Base-by-base conservation (phyloP, 1,140 invertebrate genomes). In the Epicauta chinensis region DNA sequence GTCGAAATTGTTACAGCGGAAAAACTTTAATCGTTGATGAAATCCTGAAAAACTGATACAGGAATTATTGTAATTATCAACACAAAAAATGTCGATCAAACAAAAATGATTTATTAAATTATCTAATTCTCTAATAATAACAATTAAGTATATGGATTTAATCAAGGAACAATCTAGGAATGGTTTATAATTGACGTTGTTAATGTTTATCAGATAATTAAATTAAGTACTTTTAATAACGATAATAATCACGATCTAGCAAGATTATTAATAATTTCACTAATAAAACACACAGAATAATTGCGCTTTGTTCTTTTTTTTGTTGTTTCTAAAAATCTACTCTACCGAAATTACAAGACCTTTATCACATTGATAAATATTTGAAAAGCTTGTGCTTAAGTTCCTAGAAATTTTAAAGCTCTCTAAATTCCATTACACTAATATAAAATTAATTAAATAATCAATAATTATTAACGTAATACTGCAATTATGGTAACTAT, bases 291-390 rank as follows among this genome's bases (percentile, higher is more conserved):
- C 31, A 49, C 23, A 49, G 38, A 49, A 23, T 23, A 23, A 5
- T 23, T 23, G 23, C n/a, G 45, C 45, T 48, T 48, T 48, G 45
- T 48, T 32, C 45, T 34, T 47, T 43, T 39, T n/a, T 47, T 47
- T 23, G 23, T 7, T n/a, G n/a, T n/a, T n/a, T n/a, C 23, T 23
- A 23, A 23, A 23, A 23, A 23, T 23, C 2, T 23, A 23, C 1
- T 23, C 23, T 3, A 7, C 2, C 7, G 7, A 23, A 23, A 23
- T 23, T 23, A 23, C 2, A 23, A 23, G 23, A 23, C 23, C 7
- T 23, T 23, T 23, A 23, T 23, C 23, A 23, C 23, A 23, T 23
- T 23, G 4, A 23, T 23, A 23, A 23, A 23, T 23, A 23, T 23
- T 23, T 23, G 4, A 23, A 23, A 23, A 23, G 23, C 23, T 23